A percentile compares a stretch with the other conserved stretches of the same genome.
Conservation (phyloP, 1,140 invertebrate genomes). For the Elysia chlorotica region DNA sequence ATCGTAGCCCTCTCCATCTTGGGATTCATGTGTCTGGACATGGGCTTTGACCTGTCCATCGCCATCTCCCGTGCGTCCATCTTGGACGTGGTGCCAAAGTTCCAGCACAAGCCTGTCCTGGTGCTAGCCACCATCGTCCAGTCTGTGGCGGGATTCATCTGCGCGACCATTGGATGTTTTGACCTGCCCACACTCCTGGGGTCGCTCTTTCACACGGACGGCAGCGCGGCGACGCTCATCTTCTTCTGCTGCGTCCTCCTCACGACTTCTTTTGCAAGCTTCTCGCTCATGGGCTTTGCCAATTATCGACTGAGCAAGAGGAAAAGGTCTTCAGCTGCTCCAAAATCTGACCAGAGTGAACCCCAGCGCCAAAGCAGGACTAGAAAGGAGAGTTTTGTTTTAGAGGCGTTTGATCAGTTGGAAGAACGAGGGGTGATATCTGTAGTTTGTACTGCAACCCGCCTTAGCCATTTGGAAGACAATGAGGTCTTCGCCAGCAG, state of each 20-base stretch:
- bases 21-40: background rate
- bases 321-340: too few species aligned
- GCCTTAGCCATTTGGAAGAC: too few species aligned
- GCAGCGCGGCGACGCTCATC: background rate
- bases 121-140: background rate
- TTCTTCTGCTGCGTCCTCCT: background rate
- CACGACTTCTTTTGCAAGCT: background rate
- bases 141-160: background rate
- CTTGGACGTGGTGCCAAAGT: background rate
- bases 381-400: too few species aligned
- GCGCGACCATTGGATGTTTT: background rate
- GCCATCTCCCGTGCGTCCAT: background rate
- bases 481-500: too few species aligned
- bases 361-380: too few species aligned
- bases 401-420: too few species aligned
- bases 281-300: too few species aligned
- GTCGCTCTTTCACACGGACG: background rate
- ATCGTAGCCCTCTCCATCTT: too few species aligned
- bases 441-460: too few species aligned
- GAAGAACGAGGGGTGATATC: too few species aligned
- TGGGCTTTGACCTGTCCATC: background rate
- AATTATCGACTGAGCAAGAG: too few species aligned
- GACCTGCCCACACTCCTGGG: background rate
- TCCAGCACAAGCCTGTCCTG: background rate
- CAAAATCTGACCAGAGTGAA: too few species aligned